Base-by-base conservation (phyloP, 1,140 invertebrate genomes). In the Euura lappo region DNA sequence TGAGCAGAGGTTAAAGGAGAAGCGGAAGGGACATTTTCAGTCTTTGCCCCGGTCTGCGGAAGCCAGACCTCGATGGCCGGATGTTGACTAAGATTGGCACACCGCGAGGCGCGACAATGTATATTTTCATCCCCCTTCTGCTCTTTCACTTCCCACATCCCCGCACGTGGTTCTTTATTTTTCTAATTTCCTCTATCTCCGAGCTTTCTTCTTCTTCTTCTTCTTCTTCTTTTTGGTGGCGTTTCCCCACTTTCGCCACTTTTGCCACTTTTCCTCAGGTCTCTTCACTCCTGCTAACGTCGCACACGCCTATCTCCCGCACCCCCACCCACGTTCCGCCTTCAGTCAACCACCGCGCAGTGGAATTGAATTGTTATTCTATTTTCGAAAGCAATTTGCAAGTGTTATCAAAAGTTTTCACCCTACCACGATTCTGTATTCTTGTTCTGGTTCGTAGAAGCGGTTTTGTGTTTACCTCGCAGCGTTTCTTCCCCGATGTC, bases 331-430 rank as follows among this genome's bases (percentile, higher is more conserved):
- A 7, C 44, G 8, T 13, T 64, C 6, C 66, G 74, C 72, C 78
- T 68, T 72, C 75, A 75, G 66, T 68, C 28, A 68, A 68, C 73
- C 76, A 75, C 72, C 74, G 73, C 74, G 45, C 71, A 71, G 69
- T 71, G 83, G 84, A 85, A 86, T 86, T 85, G 81, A 83, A 86
- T 86, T 85, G 84, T 86, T 86, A 85, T 86, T 86, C 81, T 82
- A 86, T 86, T 86, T 86, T 86, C 83, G 75, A 83, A 86, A 86
- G 83, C 84, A 85, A 86, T 86, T 86, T 86, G 83, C 84, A 86
- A 86, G 83, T 85, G 84, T 85, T 86, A 86, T 85, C 82, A 86
- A 86, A 81, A 86, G 82, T 84, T 84, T 70, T 84, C 44, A 76
- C 74, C 75, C 73, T 78, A 11, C 8, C 66, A n/a, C 51, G 51